These are phyloP conservation scores for Thunnus thynnus DNA, from an alignment of 2,113 vertebrate genomes.

Conservation along the genomic window DNA sequence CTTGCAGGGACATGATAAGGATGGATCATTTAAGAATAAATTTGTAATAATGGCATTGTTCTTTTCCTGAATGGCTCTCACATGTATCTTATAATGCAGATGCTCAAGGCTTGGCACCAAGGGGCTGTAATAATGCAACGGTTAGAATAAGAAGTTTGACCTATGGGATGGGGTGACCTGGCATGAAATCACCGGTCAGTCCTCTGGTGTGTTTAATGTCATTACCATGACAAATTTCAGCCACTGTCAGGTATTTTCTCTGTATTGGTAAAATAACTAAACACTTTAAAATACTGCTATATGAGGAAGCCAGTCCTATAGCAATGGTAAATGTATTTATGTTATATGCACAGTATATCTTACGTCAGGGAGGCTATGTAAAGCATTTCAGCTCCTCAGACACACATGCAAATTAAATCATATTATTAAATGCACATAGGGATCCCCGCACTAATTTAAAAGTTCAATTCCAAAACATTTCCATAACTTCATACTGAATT, in stretches of 20 bases:
- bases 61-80: slow-evolving; percentile 17
- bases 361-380: slow-evolving; percentile 9
- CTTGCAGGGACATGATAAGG: slow-evolving; percentile 70
- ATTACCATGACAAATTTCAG: not conserved
- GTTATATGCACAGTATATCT: slow-evolving; percentile 1
- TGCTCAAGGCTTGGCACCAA: slow-evolving; percentile 17
- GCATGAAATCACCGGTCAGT: slow-evolving; percentile 1
- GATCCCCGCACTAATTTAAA: slow-evolving; percentile 26
- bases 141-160: slow-evolving; percentile 21
- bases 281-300: slow-evolving; percentile 8
- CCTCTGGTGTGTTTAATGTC: not conserved
- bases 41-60: slow-evolving; percentile 53
- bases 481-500: slow-evolving; percentile 29
- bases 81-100: slow-evolving; percentile 32
- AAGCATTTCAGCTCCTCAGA: slow-evolving; percentile 35
- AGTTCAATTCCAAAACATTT: slow-evolving; percentile 38
- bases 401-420: slow-evolving; percentile 16
- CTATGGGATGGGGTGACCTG: slow-evolving; percentile 22
- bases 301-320: not conserved
- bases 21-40: slow-evolving; percentile 53
- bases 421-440: slow-evolving; percentile 31
- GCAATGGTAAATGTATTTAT: not conserved
- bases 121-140: slow-evolving; percentile 24
- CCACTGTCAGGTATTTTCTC: slow-evolving; percentile 2
- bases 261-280: not conserved